Evolutionary conservation across 2,888 invertebrate species (phyloP), one percentile per base, ranked within the genome.

Genomic region (Cataglyphis altisquamis): DNA sequence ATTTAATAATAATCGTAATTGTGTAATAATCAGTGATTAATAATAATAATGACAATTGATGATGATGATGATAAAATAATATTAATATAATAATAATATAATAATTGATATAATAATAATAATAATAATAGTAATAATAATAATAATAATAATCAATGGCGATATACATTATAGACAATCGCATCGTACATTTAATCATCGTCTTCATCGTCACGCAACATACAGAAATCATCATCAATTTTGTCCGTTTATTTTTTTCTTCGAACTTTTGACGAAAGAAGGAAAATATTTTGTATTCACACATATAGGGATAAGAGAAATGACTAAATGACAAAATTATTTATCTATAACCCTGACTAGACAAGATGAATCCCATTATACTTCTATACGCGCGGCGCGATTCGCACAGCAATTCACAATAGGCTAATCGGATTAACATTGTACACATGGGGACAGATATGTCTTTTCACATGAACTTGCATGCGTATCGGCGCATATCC

Each of bases 361-460:
- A 78, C 18, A 92, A 91, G 88, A 89, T 88, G 84, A 89, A 89
- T 84, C 84, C 60, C 83, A 72, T 84, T 88, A 81, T 84, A 82
- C 64, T 73, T 36, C 75, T 84, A 75, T 82, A 85, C 74, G 84
- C 83, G 85, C 74, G 83, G 83, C 67, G 82, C 66, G 77, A 88
- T 55, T 83, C 60, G 86, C 90, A 90, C 88, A 88, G 89, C 88
- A 84, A 88, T 89, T 91, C 88, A 84, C 89, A 91, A 84, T 89
- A 91, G 86, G 86, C 90, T 92, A 92, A 92, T 91, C 90, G 87
- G 85, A 88, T 89, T 87, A 89, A 89, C 72, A 78, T 89, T 90
- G 89, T 91, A 91, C 92, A 36, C 36, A 36, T 6, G 36, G 36
- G 6, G 36, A 36, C 36, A 36, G 4, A 36, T 36, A 36, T 6